These are phyloP conservation scores for Tragelaphus scriptus DNA, from an alignment of 2,113 vertebrate species.

Conservation along the genomic window DNA sequence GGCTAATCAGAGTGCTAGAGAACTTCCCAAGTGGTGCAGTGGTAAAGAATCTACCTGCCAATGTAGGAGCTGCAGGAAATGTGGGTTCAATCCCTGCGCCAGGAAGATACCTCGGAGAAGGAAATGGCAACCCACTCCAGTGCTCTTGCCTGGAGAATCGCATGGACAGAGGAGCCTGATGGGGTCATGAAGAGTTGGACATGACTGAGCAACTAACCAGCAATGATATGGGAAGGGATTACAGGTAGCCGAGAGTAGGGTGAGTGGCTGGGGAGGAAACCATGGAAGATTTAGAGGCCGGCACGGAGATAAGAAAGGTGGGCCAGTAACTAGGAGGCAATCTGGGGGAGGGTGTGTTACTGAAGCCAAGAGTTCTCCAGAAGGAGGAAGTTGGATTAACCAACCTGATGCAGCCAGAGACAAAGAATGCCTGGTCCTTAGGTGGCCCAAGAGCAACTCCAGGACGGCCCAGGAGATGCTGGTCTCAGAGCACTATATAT, in stretches of 20 bases:
- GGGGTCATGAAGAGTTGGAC: neutral
- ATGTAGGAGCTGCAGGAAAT: neutral
- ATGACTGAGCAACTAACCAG: neutral
- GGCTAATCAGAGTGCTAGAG: neutral
- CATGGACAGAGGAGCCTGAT: neutral
- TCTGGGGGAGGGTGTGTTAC: neutral
- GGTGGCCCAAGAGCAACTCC: neutral
- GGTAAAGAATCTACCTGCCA: neutral
- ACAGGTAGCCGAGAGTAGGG: neutral
- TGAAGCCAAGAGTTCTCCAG: neutral
- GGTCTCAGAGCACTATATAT: too few relatives aligned
- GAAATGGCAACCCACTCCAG: neutral
- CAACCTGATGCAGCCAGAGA: neutral
- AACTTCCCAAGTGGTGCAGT: neutral
- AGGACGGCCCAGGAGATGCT: neutral
- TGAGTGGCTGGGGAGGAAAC: neutral
- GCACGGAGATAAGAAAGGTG: rapidly evolving
- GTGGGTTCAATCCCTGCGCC: neutral
- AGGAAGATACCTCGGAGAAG: neutral
- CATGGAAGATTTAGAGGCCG: neutral
- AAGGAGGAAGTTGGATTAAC: neutral
- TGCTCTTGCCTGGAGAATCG: neutral
- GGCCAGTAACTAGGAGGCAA: neutral
- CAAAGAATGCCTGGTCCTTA: neutral
- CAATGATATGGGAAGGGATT: neutral